Percentiles rank a stretch among this genome's conserved stretches.
phyloP scores from a whole-genome alignment of 1,140 invertebrate species.

The Diabrotica virgifera region DNA sequence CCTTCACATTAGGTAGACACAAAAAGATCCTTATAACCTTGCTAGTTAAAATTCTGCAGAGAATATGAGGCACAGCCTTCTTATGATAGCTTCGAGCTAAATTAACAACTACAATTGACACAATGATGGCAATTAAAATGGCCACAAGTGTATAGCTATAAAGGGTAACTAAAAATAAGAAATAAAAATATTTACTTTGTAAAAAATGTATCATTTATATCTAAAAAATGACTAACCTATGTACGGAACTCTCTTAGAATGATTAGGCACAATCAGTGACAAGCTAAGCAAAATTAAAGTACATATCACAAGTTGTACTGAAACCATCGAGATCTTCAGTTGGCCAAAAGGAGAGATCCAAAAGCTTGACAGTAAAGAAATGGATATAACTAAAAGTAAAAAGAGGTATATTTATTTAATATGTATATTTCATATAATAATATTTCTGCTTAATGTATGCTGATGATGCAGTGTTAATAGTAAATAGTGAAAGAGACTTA shows the following conservation, averaged over 20 bases:
- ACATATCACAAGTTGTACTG: slow-evolving; percentile 37
- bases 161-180: slow-evolving; percentile 37
- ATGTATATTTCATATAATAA: no score
- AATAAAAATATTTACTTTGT: slow-evolving; percentile 11
- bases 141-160: slow-evolving; percentile 37
- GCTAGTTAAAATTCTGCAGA: slow-evolving; percentile 33
- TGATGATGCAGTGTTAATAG: no score
- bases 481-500: no score
- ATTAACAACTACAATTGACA: slow-evolving; percentile 40
- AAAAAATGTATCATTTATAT: background rate
- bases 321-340: slow-evolving; percentile 38
- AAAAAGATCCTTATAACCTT: slow-evolving; percentile 32
- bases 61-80: slow-evolving; percentile 29
- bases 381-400: slow-evolving; percentile 38
- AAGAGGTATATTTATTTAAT: background rate
- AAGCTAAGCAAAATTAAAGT: slow-evolving; percentile 35
- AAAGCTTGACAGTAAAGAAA: slow-evolving; percentile 37
- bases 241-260: slow-evolving; percentile 35
- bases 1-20: slow-evolving; percentile 33
- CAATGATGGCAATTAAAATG: slow-evolving; percentile 30
- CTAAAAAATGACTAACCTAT: slow-evolving; percentile 31
- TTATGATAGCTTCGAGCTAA: slow-evolving; percentile 32
- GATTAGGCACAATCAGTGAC: slow-evolving; percentile 34
- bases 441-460: no score
- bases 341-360: slow-evolving; percentile 39